Conservation (phyloP, 2,888 invertebrate species). For the Trachelus troglodyta region DNA sequence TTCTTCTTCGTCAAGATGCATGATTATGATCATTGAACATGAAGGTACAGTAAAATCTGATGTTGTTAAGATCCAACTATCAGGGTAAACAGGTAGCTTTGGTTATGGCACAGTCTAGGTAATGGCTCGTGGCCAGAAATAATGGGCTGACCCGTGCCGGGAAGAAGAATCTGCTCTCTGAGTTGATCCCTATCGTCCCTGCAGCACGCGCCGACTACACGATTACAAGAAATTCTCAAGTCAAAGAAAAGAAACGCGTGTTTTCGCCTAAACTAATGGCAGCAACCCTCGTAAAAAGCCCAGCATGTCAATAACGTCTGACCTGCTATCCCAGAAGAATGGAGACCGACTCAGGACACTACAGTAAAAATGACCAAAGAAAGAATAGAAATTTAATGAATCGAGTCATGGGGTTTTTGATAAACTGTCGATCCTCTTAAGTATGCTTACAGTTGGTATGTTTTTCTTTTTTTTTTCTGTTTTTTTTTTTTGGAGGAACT, state of each 20-base stretch:
- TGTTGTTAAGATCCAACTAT: neutral
- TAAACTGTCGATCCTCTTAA: neutral
- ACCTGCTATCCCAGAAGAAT: neutral
- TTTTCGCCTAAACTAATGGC: conserved; percentile 25
- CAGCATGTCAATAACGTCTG: conserved; percentile 31
- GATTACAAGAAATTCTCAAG: conserved; percentile 39
- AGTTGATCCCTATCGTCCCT: conserved; percentile 11
- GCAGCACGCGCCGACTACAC: conserved; percentile 42
- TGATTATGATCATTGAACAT: neutral
- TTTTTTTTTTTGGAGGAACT: neutral
- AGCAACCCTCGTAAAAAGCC: conserved; percentile 32
- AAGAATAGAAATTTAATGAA: neutral
- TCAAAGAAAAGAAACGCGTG: conserved; percentile 41
- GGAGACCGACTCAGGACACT: neutral
- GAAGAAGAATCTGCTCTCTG: neutral
- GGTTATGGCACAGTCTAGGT: neutral
- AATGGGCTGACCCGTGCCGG: neutral
- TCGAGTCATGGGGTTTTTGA: neutral
- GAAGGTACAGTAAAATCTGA: neutral
- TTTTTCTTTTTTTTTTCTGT: too few species aligned
- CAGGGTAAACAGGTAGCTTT: neutral
- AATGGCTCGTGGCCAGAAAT: neutral
- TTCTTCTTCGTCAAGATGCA: neutral
- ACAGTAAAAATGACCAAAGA: neutral
- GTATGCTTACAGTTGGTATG: neutral